Evolutionary conservation across 2,888 invertebrate species (phyloP).

Genomic region (Ceratothoa steindachneri): DNA sequence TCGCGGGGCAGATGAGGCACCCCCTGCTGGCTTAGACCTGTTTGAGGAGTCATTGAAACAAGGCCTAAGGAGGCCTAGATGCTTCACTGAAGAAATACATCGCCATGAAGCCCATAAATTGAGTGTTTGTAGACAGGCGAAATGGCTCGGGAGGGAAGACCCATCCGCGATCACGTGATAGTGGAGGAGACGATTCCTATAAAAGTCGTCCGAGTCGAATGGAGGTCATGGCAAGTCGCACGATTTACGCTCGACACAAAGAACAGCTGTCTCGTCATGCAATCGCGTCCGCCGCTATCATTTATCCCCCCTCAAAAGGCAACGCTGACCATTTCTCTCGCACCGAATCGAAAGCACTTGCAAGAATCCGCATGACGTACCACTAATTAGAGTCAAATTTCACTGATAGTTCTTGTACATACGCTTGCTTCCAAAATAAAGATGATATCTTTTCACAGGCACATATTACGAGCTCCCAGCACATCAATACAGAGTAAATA

Average conservation of each 20-base stretch:
- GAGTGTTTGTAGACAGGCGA: not conserved
- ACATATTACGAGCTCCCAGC: too few species aligned
- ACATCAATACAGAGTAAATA: too few species aligned
- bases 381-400: too few species aligned
- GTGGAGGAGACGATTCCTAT: not conserved
- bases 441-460: too few species aligned
- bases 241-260: not conserved
- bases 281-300: too few species aligned
- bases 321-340: too few species aligned
- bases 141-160: not conserved
- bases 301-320: too few species aligned
- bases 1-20: not conserved
- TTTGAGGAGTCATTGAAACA: conserved; percentile 8
- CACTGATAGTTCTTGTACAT: too few species aligned
- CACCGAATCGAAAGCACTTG: too few species aligned
- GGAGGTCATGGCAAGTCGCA: not conserved
- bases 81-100: conserved; percentile 5
- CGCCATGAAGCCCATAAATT: not conserved
- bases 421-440: too few species aligned
- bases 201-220: not conserved
- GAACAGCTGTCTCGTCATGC: not conserved
- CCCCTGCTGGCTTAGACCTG: conserved; percentile 1
- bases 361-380: too few species aligned
- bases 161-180: not conserved
- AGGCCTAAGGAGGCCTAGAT: not conserved